Evolutionary conservation across 2,113 vertebrate species (phyloP), one percentile per base, ranked within the genome.

Genomic region (Periophthalmodon schlosseri): DNA sequence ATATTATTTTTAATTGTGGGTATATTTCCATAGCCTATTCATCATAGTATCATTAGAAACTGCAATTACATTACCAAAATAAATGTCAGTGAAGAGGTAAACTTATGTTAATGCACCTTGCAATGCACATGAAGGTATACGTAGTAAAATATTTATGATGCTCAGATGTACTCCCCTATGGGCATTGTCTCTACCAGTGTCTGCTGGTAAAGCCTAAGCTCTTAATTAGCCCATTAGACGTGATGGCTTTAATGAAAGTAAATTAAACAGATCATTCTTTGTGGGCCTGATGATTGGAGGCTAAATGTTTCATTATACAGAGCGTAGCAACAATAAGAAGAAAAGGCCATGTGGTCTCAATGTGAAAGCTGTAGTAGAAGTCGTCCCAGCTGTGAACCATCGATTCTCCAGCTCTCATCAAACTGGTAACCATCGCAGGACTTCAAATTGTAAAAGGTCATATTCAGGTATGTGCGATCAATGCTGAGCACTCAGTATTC

Each of bases 161-260:
- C 82, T 78, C 81, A 90, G 87, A 90, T 83, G 86, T 82, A 86
- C 83, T 84, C 77, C 83, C 87, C 86, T 87, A 74, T 80, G 83
- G 90, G 84, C 52, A 46, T 21, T 74, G 78, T 76, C 76, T 82
- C 85, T 73, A 73, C 79, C 72, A 52, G 49, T 89, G 89, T 89
- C 84, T 91, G 86, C 89, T 83, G 85, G 87, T 91, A 75, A 77
- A 86, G 81, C 78, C 76, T 72, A 81, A 84, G 82, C 82, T 80
- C 83, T 84, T 91, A 92, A 93, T 93, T 88, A 92, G 84, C 80
- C 87, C 80, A 88, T 92, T 91, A 91, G 84, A 88, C 86, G 74
- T 80, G 86, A 83, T 79, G 81, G 83, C 73, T 86, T 81, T 90
- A 91, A 90, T 87, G 85, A 88, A 85, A 80, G 82, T 84, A 87